Evolutionary conservation across 2,888 invertebrate genomes (phyloP).

Genomic region (Oscheius onirici): DNA sequence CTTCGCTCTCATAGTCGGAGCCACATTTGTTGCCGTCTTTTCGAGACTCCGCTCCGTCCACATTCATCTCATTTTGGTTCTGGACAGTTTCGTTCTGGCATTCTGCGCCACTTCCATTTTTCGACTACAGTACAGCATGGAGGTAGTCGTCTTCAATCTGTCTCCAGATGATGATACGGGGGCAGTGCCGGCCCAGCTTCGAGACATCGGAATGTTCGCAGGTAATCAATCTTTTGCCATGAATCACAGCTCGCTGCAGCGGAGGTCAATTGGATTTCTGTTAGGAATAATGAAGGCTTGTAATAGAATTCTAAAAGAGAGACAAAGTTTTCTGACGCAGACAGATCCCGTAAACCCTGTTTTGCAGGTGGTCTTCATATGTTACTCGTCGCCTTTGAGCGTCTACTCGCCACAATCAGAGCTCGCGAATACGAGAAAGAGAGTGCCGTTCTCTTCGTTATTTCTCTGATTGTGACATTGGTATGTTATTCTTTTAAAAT

Average conservation of each 20-base stretch:
- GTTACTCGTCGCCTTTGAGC: constrained; percentile 27
- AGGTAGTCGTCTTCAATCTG: not conserved
- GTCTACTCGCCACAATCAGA: constrained; percentile 28
- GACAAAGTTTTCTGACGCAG: not conserved
- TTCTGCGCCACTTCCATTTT: constrained; percentile 19
- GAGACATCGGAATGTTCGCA: constrained; percentile 32
- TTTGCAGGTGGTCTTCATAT: constrained; percentile 35
- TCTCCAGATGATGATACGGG: not conserved
- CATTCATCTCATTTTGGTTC: constrained; percentile 12
- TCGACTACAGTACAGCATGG: constrained; percentile 8
- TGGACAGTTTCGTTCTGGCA: constrained; percentile 17
- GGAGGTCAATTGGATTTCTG: not conserved
- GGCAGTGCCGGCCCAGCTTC: not conserved
- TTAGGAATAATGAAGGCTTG: not conserved
- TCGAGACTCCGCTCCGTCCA: constrained; percentile 28
- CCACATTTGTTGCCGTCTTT: constrained; percentile 13
- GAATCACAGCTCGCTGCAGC: not conserved
- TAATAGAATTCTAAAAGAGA: not conserved
- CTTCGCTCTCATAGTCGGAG: not conserved
- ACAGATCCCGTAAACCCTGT: not conserved
- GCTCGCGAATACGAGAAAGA: constrained; percentile 25
- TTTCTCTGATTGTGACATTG: constrained; percentile 3
- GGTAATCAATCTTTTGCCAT: constrained; percentile 1
- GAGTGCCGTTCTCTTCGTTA: not conserved
- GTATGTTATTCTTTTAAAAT: not conserved